These are phyloP conservation scores for Manis pentadactyla DNA, from an alignment of 2,797 vertebrate species.

Conservation along the genomic window DNA sequence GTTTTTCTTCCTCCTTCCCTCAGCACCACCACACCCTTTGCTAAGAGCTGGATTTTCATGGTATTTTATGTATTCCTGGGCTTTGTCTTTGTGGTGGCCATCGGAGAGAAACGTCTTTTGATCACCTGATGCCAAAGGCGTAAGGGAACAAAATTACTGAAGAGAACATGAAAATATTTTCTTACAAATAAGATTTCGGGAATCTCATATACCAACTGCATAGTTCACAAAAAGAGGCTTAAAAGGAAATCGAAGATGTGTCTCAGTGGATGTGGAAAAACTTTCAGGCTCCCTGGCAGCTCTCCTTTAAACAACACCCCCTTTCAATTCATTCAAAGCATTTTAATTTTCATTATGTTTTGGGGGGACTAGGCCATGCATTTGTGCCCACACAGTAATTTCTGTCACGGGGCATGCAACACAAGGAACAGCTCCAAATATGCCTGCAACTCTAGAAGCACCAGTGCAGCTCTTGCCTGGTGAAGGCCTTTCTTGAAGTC, in stretches of 20 bases:
- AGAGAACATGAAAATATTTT: conserved; percentile 21
- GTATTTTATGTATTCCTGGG: neutral
- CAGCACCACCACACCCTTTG: neutral
- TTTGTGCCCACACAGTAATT: conserved; percentile 51
- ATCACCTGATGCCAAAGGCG: neutral
- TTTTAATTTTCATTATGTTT: conserved; percentile 66
- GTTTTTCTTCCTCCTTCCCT: neutral
- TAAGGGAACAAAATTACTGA: conserved; percentile 40
- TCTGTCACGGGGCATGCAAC: conserved; percentile 21
- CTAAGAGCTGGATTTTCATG: neutral
- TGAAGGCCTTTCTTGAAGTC: conserved; percentile 7
- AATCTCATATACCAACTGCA: neutral
- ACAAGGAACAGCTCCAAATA: conserved; percentile 55
- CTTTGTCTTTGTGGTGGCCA: neutral
- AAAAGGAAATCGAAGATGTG: conserved; percentile 44
- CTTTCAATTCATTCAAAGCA: conserved; percentile 56
- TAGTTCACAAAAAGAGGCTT: conserved; percentile 42
- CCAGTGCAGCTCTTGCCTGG: neutral
- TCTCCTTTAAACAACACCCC: conserved; percentile 1
- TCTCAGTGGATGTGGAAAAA: conserved; percentile 37
- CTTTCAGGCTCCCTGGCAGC: neutral
- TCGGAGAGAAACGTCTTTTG: conserved; percentile 45
- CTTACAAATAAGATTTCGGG: conserved; percentile 5
- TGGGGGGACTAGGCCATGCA: neutral
- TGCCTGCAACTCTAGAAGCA: neutral